Percentiles rank a stretch among this genome's conserved stretches.
Evolutionary conservation across 2,888 invertebrate genomes (phyloP).

Genomic region (Eueremaeus valkanovi): DNA sequence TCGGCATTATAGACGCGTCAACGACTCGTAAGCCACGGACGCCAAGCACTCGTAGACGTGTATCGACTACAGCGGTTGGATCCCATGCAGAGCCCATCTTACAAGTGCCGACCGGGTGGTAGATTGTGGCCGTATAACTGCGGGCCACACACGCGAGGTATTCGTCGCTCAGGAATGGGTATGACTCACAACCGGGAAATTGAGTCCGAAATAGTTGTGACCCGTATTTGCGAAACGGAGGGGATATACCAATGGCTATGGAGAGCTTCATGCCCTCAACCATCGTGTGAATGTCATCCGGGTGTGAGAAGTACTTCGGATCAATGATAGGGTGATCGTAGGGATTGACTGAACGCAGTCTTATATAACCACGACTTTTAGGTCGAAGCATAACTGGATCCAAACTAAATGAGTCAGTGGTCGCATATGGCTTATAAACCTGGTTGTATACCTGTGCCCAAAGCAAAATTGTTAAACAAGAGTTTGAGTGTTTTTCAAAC

Average conservation of each 20-base stretch:
- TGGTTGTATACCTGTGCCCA: neutral
- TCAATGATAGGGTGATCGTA: constrained; percentile 81
- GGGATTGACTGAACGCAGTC: constrained; percentile 62
- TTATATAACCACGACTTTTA: constrained; percentile 46
- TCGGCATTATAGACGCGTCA: constrained; percentile 50
- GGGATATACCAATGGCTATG: constrained; percentile 66
- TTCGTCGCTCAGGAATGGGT: constrained; percentile 44
- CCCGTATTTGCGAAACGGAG: constrained; percentile 74
- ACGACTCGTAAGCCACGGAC: constrained; percentile 49
- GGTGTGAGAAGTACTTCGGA: constrained; percentile 84
- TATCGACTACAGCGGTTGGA: constrained; percentile 47
- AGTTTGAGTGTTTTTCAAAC: no score
- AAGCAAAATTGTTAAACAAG: no score
- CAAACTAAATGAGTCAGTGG: constrained; percentile 43
- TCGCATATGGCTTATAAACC: constrained; percentile 31
- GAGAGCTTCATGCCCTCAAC: constrained; percentile 59
- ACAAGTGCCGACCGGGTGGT: constrained; percentile 48
- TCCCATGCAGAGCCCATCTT: constrained; percentile 47
- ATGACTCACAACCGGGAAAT: constrained; percentile 67
- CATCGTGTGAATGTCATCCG: constrained; percentile 69
- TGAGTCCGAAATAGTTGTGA: constrained; percentile 69
- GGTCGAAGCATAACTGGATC: constrained; percentile 48
- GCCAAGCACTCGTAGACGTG: constrained; percentile 48
- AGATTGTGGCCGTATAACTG: constrained; percentile 47
- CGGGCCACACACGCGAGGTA: constrained; percentile 48